Conservation (phyloP, 35 echinoderm and acorn worm species). For the Chiridota heheva region DNA sequence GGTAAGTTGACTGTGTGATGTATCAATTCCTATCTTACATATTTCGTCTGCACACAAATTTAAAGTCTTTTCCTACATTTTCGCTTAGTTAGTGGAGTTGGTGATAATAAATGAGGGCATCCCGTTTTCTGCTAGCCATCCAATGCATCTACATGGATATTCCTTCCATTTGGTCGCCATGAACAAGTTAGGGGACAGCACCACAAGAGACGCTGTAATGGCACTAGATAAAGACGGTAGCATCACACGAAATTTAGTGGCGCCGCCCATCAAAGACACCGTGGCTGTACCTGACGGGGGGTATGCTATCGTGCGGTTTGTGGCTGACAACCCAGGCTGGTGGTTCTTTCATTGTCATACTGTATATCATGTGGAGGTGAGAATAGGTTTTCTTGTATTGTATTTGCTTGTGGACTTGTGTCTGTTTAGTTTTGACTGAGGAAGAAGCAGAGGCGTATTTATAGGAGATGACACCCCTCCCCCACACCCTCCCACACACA, state of each 20-base stretch:
- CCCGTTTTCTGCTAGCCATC: not conserved
- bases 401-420: not conserved
- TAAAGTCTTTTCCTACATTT: too few species aligned
- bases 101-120: slow-evolving; percentile 33
- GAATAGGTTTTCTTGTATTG: not conserved
- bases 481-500: not conserved
- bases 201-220: not conserved
- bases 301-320: slow-evolving; percentile 58
- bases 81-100: slow-evolving; percentile 27
- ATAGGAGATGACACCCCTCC: not conserved
- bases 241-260: slow-evolving; percentile 58
- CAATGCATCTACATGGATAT: slow-evolving; percentile 63
- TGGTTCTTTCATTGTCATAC: slow-evolving; percentile 84
- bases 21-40: too few species aligned
- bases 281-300: slow-evolving; percentile 58
- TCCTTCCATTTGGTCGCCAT: slow-evolving; percentile 29
- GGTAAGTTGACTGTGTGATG: too few species aligned
- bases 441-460: not conserved
- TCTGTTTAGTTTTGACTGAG: not conserved
- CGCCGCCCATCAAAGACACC: slow-evolving; percentile 58
- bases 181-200: slow-evolving; percentile 11
- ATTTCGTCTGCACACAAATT: too few species aligned
- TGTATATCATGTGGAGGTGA: slow-evolving; percentile 65
- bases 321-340: slow-evolving; percentile 85
- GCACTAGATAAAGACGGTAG: slow-evolving; percentile 66